A percentile compares a stretch with the other conserved stretches of the same genome.
These are phyloP conservation scores for Vespertilio murinus DNA, from an alignment of 2,797 vertebrate genomes.

Conservation along the genomic window DNA sequence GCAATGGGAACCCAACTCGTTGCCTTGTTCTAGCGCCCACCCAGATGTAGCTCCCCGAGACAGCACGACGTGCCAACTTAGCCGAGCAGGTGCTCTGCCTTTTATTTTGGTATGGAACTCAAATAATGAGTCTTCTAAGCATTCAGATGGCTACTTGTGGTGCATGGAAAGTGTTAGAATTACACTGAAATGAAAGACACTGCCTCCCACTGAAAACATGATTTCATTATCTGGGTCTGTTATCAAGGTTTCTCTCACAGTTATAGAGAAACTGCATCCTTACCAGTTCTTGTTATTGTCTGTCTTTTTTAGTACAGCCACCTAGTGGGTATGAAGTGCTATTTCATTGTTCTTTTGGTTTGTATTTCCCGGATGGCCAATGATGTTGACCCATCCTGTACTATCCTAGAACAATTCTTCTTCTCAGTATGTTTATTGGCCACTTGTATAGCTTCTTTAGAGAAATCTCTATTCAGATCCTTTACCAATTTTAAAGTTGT, in stretches of 20 bases:
- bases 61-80: background rate
- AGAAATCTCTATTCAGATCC: background rate
- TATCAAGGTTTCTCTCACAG: background rate
- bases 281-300: background rate
- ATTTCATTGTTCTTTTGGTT: background rate
- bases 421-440: background rate
- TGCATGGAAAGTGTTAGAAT: background rate
- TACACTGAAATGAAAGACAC: background rate
- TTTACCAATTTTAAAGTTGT: background rate
- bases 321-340: background rate
- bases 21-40: background rate
- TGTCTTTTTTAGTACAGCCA: background rate
- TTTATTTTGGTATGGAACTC: conserved; percentile 19
- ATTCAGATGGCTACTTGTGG: background rate
- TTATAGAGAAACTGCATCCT: background rate
- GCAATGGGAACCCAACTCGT: background rate
- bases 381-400: background rate
- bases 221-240: conserved; percentile 40
- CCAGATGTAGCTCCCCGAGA: background rate
- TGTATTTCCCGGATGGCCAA: background rate
- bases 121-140: background rate
- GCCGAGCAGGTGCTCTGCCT: background rate
- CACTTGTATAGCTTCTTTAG: background rate
- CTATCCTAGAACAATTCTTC: background rate
- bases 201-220: background rate